These are phyloP conservation scores for Ceyx melanurus DNA, from an alignment of 2,113 vertebrate genomes.

Conservation along the genomic window DNA sequence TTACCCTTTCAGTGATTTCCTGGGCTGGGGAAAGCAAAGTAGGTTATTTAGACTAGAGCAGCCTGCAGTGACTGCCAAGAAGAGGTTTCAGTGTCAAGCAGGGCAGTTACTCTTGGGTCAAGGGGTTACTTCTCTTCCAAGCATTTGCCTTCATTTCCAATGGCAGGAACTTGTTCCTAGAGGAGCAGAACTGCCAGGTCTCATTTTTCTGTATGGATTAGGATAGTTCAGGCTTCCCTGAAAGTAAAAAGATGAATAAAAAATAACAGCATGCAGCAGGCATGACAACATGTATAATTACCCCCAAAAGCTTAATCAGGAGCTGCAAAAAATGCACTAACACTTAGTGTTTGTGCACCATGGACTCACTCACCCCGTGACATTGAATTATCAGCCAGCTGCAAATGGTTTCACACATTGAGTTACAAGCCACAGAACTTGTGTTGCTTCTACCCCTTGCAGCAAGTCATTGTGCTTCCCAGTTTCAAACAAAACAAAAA, in stretches of 20 bases:
- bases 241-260: background rate
- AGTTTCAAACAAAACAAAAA: background rate
- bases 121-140: background rate
- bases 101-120: background rate
- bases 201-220: background rate
- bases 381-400: conserved; percentile 17
- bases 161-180: background rate
- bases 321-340: background rate
- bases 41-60: background rate
- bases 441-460: background rate
- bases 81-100: background rate
- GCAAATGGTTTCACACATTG: background rate
- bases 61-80: background rate
- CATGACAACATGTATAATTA: background rate
- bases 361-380: background rate
- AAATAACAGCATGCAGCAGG: background rate
- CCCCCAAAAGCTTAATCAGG: conserved; percentile 9
- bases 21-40: background rate
- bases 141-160: background rate
- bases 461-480: background rate
- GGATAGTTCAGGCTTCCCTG: background rate
- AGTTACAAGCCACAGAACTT: background rate
- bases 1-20: background rate
- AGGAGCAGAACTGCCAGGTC: background rate
- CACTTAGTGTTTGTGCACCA: background rate